phyloP scores from a whole-genome alignment of 1,140 invertebrate genomes.

The Drosophila pectinifera region DNA sequence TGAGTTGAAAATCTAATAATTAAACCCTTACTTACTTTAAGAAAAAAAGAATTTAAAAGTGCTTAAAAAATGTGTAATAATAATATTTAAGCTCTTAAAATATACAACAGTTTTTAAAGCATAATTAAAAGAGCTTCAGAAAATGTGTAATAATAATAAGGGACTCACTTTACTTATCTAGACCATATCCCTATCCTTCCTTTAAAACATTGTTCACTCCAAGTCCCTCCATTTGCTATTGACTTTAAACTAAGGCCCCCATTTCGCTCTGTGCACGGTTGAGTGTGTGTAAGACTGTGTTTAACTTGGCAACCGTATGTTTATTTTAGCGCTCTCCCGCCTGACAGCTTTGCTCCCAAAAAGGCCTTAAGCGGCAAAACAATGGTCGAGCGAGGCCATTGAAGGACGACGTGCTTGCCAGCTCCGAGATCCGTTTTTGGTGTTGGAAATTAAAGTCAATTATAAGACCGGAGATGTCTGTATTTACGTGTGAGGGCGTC shows the following conservation, averaged over 20 bases:
- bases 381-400: conserved; percentile 60
- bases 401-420: conserved; percentile 43
- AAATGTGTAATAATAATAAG: not conserved
- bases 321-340: conserved; percentile 64
- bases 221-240: not conserved
- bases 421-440: conserved; percentile 38
- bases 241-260: not conserved
- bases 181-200: not conserved
- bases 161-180: no score
- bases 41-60: not conserved
- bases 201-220: no score
- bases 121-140: no score
- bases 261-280: conserved; percentile 2
- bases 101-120: no score
- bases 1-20: no score
- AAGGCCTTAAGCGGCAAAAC: conserved; percentile 75
- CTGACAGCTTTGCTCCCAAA: conserved; percentile 54
- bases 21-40: no score
- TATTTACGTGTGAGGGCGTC: conserved; percentile 20
- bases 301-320: conserved; percentile 72
- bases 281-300: conserved; percentile 43
- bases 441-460: conserved; percentile 80
- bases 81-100: no score
- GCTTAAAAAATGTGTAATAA: no score
- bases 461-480: conserved; percentile 58